Base-by-base conservation (phyloP, 2,888 invertebrate species). In the Hyposoter dolosus region DNA sequence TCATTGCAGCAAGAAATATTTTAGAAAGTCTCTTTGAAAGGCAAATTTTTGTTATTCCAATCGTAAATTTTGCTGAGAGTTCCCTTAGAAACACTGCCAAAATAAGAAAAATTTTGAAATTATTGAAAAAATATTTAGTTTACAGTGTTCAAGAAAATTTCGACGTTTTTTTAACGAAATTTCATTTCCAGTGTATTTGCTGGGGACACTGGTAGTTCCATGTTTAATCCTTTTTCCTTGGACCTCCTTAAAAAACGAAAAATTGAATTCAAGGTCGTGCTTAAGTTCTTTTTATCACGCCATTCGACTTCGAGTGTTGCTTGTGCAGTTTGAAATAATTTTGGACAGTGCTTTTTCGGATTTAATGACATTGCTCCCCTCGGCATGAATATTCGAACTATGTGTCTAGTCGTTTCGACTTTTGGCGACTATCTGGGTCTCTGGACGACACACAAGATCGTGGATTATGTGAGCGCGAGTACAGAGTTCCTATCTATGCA, bases 361-460 rank as follows among this genome's bases (percentile, higher is more conserved):
- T 23, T 69, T 3, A n/a, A 15, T 66, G 9, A 43, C 45, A 68
- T 68, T 68, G 23, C 45, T 68, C 10, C 0, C 19, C n/a, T 43
- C 12, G 15, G 56, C 56, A 56, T 56, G 28, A 4, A 53, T 35
- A n/a, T n/a, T 50, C 7, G 15, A 19, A 19, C 19, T 17, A 60
- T 17, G 28, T 75, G 17, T 28, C 10, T 43, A 74, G 43, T 63
- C 63, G 50, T 75, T 32, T 23, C 50, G 56, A 63, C 63, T 76
- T 50, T 77, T 47, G 63, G 60, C 63, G 81, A 84, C 78, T 81
- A 84, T 86, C 81, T 80, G 60, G 83, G 86, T 77, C 63, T 81
- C 81, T 68, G 72, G 47, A 69, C 69, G 69, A 74, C 68, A 65
- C 53, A 56, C 35, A 82, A 71, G 78, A 82, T 60, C 56, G 45